These are phyloP conservation scores for Ammospiza maritima DNA, from an alignment of 2,797 vertebrate genomes.

Conservation along the genomic window DNA sequence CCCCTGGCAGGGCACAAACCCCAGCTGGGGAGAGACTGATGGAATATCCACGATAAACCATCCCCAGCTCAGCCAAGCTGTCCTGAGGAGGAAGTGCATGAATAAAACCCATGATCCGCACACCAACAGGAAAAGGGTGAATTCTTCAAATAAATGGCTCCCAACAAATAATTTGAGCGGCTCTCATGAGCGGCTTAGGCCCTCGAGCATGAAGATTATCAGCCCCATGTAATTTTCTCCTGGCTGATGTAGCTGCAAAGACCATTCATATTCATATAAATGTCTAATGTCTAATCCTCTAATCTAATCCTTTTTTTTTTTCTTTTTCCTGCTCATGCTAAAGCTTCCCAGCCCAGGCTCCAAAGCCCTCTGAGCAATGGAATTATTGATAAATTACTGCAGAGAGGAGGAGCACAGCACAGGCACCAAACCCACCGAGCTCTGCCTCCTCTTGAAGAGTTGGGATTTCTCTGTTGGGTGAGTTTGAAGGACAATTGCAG, in stretches of 20 bases:
- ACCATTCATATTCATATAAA: slow-evolving; percentile 70
- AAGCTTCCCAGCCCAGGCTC: slow-evolving; percentile 4
- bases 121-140: slow-evolving; percentile 30
- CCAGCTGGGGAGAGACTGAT: neutral
- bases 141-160: slow-evolving; percentile 52
- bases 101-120: neutral
- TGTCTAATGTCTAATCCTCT: slow-evolving; percentile 54
- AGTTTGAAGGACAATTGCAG: neutral
- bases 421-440: neutral
- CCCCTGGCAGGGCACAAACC: no score
- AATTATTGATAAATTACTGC: slow-evolving; percentile 43
- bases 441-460: neutral
- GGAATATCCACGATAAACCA: neutral
- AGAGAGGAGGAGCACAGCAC: neutral
- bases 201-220: slow-evolving; percentile 69
- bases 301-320: slow-evolving; percentile 14
- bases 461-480: neutral
- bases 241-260: slow-evolving; percentile 58
- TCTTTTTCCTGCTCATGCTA: neutral
- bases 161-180: slow-evolving; percentile 56
- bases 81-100: neutral
- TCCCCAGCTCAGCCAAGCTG: neutral
- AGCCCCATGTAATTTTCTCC: slow-evolving; percentile 62
- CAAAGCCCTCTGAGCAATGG: slow-evolving; percentile 32
- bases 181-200: slow-evolving; percentile 60